Percentiles rank a stretch among this genome's conserved stretches.
phyloP scores from a whole-genome alignment of 2,797 vertebrate genomes.

The Poeciliopsis gracilis region DNA sequence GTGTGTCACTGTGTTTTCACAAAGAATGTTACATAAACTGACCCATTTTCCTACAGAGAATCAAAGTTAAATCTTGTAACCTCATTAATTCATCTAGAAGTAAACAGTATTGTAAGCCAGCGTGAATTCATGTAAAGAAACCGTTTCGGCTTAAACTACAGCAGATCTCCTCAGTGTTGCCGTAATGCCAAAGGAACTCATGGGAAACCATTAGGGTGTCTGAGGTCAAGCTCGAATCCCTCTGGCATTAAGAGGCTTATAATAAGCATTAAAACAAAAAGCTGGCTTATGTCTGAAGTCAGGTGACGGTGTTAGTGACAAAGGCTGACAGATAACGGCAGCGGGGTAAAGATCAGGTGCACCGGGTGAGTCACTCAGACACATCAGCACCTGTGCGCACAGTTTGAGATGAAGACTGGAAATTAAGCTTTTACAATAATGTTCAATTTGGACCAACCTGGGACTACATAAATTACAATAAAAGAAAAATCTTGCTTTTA shows the following conservation, averaged over 20 bases:
- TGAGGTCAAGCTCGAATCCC: constrained; percentile 19
- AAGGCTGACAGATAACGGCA: constrained; percentile 22
- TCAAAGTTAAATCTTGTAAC: background rate
- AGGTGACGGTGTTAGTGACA: constrained; percentile 40
- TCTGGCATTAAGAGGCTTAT: constrained; percentile 15
- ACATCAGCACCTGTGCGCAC: constrained; percentile 25
- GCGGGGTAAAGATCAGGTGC: constrained; percentile 45
- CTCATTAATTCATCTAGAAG: background rate
- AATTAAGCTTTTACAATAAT: background rate
- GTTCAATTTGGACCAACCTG: background rate
- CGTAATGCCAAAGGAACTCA: background rate
- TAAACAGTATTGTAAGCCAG: background rate
- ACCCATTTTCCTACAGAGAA: background rate
- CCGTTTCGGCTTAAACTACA: background rate
- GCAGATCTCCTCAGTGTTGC: background rate
- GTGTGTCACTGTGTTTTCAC: background rate
- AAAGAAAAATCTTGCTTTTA: background rate
- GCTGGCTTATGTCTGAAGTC: constrained; percentile 17
- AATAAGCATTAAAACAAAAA: constrained; percentile 21
- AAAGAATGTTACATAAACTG: background rate
- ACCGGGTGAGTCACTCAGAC: constrained; percentile 58
- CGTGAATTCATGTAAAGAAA: background rate
- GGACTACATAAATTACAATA: background rate
- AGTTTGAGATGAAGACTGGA: constrained; percentile 3
- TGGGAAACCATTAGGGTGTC: background rate